Evolutionary conservation across 2,113 vertebrate genomes (phyloP).

Genomic region (Patagioenas fasciata): DNA sequence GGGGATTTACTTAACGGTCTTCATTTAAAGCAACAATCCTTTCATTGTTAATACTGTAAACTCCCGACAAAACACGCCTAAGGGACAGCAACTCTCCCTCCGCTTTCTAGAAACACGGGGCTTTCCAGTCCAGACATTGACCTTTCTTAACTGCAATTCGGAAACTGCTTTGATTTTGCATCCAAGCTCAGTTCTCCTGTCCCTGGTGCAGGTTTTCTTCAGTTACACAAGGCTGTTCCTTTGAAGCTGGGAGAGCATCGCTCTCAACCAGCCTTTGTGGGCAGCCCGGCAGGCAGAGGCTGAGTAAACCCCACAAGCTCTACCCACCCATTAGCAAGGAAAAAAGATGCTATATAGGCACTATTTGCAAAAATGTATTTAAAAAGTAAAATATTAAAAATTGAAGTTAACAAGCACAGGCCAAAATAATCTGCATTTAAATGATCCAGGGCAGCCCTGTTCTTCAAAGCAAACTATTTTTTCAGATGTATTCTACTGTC

Average conservation of each 20-base stretch:
- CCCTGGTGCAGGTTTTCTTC: not conserved
- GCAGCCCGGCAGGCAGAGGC: not conserved
- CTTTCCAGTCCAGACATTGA: not conserved
- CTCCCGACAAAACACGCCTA: not conserved
- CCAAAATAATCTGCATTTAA: not conserved
- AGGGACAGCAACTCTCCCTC: not conserved
- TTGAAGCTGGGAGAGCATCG: not conserved
- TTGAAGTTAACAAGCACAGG: not conserved
- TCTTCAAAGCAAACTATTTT: not conserved
- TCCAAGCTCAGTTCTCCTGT: not conserved
- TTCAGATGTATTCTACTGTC: not conserved
- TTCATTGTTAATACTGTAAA: not conserved
- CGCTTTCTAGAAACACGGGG: not conserved
- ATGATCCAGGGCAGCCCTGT: not conserved
- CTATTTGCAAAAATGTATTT: accelerated
- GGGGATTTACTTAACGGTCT: not conserved
- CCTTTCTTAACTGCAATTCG: not conserved
- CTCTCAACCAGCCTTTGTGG: not conserved
- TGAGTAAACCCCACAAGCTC: not conserved
- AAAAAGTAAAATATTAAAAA: not conserved
- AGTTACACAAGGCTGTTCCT: not conserved
- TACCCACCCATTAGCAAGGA: not conserved
- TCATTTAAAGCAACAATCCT: not conserved
- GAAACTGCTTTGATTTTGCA: not conserved
- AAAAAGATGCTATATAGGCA: not conserved